These are phyloP conservation scores for Shinisaurus crocodilurus DNA, from an alignment of 2,113 vertebrate genomes.

Conservation along the genomic window DNA sequence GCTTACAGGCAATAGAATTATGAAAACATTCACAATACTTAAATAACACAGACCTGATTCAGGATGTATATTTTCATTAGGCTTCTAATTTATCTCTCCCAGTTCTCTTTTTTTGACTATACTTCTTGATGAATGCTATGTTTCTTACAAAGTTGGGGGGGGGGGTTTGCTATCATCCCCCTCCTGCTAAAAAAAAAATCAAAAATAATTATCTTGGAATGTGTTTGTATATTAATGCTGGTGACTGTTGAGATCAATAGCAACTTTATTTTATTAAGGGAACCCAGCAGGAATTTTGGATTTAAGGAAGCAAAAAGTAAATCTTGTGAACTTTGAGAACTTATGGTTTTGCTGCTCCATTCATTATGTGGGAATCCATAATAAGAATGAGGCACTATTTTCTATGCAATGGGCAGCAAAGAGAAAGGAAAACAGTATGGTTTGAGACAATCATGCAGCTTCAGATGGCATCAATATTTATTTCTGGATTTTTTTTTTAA, in stretches of 20 bases:
- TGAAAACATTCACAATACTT: slow-evolving; percentile 81
- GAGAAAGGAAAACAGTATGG: slow-evolving; percentile 49
- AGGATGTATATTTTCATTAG: slow-evolving; percentile 65
- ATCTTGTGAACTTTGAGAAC: slow-evolving; percentile 43
- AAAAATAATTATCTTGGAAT: slow-evolving; percentile 47
- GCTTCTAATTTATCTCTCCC: slow-evolving; percentile 48
- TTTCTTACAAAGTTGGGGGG: slow-evolving; percentile 52
- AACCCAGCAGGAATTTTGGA: slow-evolving; percentile 36
- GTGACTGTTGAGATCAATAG: slow-evolving; percentile 30
- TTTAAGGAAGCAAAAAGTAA: slow-evolving; percentile 54
- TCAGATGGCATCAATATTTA: slow-evolving; percentile 28
- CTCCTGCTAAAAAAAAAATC: slow-evolving; percentile 17
- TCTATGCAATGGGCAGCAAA: slow-evolving; percentile 42
- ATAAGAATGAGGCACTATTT: slow-evolving; percentile 69
- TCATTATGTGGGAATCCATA: slow-evolving; percentile 37
- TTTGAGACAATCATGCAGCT: neutral
- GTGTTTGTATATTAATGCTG: slow-evolving; percentile 54
- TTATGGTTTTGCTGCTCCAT: slow-evolving; percentile 40
- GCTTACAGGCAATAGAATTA: slow-evolving; percentile 81
- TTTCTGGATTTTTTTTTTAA: slow-evolving; percentile 27
- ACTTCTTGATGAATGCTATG: slow-evolving; percentile 40
- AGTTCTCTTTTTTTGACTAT: slow-evolving; percentile 66
- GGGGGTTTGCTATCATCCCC: slow-evolving; percentile 42
- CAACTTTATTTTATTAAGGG: slow-evolving; percentile 48
- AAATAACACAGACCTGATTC: slow-evolving; percentile 76